Percentiles rank a stretch among this genome's conserved stretches.
phyloP scores from a whole-genome alignment of 1,140 invertebrate genomes.

The Drosophila truncata region DNA sequence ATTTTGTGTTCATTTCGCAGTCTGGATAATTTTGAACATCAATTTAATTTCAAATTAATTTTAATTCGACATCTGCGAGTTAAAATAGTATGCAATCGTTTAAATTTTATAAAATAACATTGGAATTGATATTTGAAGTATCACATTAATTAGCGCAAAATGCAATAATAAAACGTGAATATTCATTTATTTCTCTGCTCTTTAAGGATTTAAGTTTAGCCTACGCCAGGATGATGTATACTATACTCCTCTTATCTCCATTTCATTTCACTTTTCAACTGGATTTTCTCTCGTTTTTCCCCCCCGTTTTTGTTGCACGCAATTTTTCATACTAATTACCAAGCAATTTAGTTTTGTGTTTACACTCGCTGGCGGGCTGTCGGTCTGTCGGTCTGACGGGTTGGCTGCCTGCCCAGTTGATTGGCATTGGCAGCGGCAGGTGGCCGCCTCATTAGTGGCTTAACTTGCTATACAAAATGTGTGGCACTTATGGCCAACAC shows the following conservation, averaged over 20 bases:
- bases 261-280: slow-evolving; percentile 35
- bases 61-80: slow-evolving; percentile 9
- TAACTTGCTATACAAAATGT: slow-evolving; percentile 82
- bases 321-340: slow-evolving; percentile 82
- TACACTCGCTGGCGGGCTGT: slow-evolving; percentile 51
- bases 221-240: not conserved
- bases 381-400: slow-evolving; percentile 40
- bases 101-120: slow-evolving; percentile 21
- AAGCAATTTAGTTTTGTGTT: slow-evolving; percentile 83
- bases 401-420: slow-evolving; percentile 58
- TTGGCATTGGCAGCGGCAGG: slow-evolving; percentile 74
- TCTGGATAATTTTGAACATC: slow-evolving; percentile 1
- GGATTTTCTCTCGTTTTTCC: slow-evolving; percentile 28
- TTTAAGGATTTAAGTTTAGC: slow-evolving; percentile 14
- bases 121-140: slow-evolving; percentile 23
- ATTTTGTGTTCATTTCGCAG: not conserved
- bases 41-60: slow-evolving; percentile 29
- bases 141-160: slow-evolving; percentile 28
- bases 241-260: slow-evolving; percentile 8
- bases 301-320: slow-evolving; percentile 46
- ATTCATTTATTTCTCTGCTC: slow-evolving; percentile 8
- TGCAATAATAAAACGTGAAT: slow-evolving; percentile 6
- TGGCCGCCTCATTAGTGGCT: slow-evolving; percentile 82
- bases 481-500: slow-evolving; percentile 78
- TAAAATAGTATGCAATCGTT: slow-evolving; percentile 8